phyloP scores from a whole-genome alignment of 2,888 invertebrate species.

The Lutraria lutraria region DNA sequence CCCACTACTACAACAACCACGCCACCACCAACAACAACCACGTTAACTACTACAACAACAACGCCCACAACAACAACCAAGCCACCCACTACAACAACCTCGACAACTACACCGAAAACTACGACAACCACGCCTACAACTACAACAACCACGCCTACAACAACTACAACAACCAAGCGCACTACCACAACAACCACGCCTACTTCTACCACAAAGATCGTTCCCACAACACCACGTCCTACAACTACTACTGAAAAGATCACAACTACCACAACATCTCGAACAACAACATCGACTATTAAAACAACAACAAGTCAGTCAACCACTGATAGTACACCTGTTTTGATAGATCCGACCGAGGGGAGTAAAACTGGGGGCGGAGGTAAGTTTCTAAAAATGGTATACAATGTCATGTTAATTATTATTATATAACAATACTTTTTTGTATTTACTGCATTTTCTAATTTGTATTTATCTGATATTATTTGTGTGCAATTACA shows the following conservation, averaged over 20 bases:
- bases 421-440: too few species aligned
- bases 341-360: neutral
- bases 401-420: too few species aligned
- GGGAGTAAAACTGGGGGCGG: neutral
- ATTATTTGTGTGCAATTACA: too few species aligned
- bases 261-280: neutral
- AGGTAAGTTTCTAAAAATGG: neutral
- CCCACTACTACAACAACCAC: constrained; percentile 2
- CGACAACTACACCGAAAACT: constrained; percentile 14
- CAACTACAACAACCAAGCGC: neutral
- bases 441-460: too few species aligned
- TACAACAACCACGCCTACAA: neutral
- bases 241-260: neutral
- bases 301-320: neutral
- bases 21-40: neutral
- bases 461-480: too few species aligned
- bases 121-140: neutral
- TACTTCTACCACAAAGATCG: neutral
- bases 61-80: neutral
- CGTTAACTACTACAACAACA: neutral
- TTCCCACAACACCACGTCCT: neutral
- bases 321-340: neutral
- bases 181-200: neutral
- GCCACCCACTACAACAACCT: neutral
- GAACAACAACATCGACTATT: neutral